Conservation (phyloP, 64 coral and sea anemone species). For the Montipora efflorescens region DNA sequence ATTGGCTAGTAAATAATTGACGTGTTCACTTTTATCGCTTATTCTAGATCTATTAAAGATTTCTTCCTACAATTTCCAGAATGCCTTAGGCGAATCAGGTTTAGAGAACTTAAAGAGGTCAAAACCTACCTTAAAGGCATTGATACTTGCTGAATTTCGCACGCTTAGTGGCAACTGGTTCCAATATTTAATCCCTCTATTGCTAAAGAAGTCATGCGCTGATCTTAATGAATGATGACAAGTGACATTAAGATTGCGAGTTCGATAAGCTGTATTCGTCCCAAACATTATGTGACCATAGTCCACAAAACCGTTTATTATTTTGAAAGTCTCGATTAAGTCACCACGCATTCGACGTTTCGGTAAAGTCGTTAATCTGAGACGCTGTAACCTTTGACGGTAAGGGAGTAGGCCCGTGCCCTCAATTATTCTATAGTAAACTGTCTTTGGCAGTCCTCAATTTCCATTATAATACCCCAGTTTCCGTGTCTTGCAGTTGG, state of each 20-base stretch:
- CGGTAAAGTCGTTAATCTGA: too few relatives aligned
- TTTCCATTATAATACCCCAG: background rate
- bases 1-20: background rate
- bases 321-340: background rate
- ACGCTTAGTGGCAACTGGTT: background rate
- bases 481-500: too few relatives aligned
- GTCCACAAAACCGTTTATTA: background rate
- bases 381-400: too few relatives aligned
- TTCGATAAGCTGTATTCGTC: background rate
- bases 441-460: slow-evolving; percentile 1
- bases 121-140: background rate
- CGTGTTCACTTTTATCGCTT: background rate
- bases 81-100: background rate
- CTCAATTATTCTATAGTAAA: background rate
- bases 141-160: background rate
- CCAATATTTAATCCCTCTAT: background rate
- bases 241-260: background rate
- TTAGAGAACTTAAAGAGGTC: background rate
- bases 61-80: slow-evolving; percentile 21
- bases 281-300: background rate
- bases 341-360: too few relatives aligned
- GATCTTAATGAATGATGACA: background rate
- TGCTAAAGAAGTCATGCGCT: background rate
- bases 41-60: background rate
- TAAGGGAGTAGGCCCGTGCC: background rate